Evolutionary conservation across 2,113 vertebrate species (phyloP).

Genomic region (Cygnus buccinator): DNA sequence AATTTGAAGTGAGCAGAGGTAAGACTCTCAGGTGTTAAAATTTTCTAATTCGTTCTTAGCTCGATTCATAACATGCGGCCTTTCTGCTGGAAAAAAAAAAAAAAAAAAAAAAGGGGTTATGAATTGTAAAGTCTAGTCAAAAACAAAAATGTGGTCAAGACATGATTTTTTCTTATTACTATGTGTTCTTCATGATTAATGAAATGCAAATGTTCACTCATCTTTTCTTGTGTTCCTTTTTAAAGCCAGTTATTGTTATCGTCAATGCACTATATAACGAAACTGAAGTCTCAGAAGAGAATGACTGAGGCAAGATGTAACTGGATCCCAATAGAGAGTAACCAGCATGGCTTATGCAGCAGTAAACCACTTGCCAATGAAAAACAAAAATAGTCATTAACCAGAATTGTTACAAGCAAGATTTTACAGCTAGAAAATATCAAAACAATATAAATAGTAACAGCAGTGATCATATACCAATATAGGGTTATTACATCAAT

Average conservation of each 20-base stretch:
- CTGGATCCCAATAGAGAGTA: not conserved
- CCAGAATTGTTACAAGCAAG: not conserved
- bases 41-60: not conserved
- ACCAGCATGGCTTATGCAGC: not conserved
- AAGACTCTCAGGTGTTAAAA: not conserved
- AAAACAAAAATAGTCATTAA: not conserved
- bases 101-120: not conserved
- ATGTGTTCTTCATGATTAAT: not conserved
- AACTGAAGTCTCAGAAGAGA: not conserved
- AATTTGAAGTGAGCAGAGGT: not conserved
- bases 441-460: not conserved
- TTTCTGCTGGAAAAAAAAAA: not conserved
- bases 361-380: not conserved
- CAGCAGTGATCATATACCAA: not conserved
- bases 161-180: not conserved
- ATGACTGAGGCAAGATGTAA: not conserved
- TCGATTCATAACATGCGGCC: rapidly evolving
- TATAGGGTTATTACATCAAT: not conserved
- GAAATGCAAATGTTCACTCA: not conserved
- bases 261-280: not conserved
- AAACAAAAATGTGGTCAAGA: not conserved
- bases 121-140: not conserved
- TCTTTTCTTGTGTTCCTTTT: not conserved
- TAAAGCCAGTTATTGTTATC: not conserved
- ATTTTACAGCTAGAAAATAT: not conserved